Base-by-base conservation (phyloP, 2,113 vertebrate species). In the Eurystomus gularis region DNA sequence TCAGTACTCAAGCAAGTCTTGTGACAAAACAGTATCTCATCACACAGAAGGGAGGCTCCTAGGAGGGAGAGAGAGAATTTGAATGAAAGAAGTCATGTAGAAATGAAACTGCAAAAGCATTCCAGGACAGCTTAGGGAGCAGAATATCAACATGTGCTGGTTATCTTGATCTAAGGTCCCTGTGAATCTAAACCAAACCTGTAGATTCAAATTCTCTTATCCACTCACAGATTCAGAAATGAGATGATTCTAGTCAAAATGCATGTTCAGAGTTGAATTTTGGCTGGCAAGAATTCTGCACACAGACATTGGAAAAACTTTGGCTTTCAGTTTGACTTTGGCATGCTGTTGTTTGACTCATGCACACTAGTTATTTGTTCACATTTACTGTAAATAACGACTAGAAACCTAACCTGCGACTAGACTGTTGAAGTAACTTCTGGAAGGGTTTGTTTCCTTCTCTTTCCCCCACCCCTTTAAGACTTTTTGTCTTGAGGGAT, bases 401-500 rank as follows among this genome's bases (percentile, higher is more conserved):
- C 46, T 54, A 37, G 68, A 85, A 93, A 29, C 23, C 20, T 93
- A 90, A 93, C 65, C 80, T 87, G 57, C 73, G 82, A 42, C 48
- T 57, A 77, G 12, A 5, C 7, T 78, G 64, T 51, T 76, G 70
- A 90, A 94, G 40, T 75, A 86, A 71, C 21, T 82, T 64, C 55
- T 92, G 71, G 46, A 62, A 77, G 28, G 25, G 37, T 90, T 92
- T 93, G 18, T 82, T 95, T 86, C 84, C 44, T 87, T 68, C 52
- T 18, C 23, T 89, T 95, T 85, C 88, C 70, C 55, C 51, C 55
- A 48, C 18, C 64, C 60, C 64, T 88, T 83, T 84, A 94, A 94
- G 86, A 83, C 86, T 82, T 82, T 89, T 91, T 94, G 96, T 96
- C 93, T 37, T 69, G 55, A 3, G 86, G 58, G 93, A 93, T 96